phyloP scores from a whole-genome alignment of 2,113 vertebrate genomes.

The Albula goreensis region DNA sequence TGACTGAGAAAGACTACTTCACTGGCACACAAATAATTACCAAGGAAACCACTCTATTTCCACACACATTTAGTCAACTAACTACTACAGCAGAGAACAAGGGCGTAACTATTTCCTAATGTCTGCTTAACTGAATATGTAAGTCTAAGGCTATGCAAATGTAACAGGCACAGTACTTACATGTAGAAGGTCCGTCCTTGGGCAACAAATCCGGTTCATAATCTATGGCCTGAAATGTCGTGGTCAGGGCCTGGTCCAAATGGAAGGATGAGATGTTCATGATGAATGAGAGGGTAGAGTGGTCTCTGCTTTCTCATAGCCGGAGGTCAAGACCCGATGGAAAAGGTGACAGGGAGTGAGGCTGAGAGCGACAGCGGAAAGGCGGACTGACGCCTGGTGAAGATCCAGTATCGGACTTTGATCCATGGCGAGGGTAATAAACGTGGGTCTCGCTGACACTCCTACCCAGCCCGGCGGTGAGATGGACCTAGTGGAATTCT shows the following conservation, averaged over 20 bases:
- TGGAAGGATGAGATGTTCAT: constrained; percentile 61
- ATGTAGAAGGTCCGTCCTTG: constrained; percentile 57
- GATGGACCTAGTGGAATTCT: constrained; percentile 45
- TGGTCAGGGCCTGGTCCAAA: constrained; percentile 41
- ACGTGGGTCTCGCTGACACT: constrained; percentile 69
- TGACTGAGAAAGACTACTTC: background rate
- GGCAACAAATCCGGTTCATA: constrained; percentile 40
- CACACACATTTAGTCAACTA: background rate
- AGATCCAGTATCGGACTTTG: constrained; percentile 68
- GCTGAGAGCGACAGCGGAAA: constrained; percentile 36
- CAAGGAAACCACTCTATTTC: background rate
- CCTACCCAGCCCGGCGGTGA: constrained; percentile 54
- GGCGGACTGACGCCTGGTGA: constrained; percentile 57
- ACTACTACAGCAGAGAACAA: background rate
- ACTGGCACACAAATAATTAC: background rate
- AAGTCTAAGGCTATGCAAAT: too few relatives aligned
- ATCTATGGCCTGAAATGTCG: constrained; percentile 28
- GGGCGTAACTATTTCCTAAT: too few relatives aligned
- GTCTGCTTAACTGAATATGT: too few relatives aligned
- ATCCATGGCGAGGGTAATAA: constrained; percentile 65
- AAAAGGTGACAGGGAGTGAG: constrained; percentile 33
- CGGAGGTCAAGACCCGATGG: constrained; percentile 37
- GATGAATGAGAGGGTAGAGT: constrained; percentile 28
- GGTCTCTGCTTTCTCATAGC: constrained; percentile 48
- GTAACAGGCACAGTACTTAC: constrained; percentile 58